These are phyloP conservation scores for Microtus richardsoni DNA, from an alignment of 2,113 vertebrate species.

Conservation along the genomic window DNA sequence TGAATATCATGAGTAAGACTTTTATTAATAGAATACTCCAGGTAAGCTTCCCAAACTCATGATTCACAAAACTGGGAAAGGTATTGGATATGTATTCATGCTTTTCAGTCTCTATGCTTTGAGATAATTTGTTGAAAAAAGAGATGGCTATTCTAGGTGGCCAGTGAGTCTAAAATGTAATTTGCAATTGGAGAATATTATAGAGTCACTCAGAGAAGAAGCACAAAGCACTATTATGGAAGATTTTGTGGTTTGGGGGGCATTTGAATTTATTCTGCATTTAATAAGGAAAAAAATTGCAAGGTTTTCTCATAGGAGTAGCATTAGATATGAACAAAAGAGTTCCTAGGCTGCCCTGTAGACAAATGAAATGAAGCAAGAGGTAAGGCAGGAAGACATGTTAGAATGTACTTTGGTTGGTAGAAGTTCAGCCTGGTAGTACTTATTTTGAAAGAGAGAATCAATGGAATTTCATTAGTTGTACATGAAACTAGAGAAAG, in stretches of 20 bases:
- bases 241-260: neutral
- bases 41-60: neutral
- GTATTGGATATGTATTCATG: neutral
- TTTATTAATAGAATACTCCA: neutral
- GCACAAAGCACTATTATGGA: neutral
- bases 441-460: neutral
- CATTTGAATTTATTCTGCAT: neutral
- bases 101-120: neutral
- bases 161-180: neutral
- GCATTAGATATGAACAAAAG: neutral
- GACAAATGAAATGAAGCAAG: neutral
- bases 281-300: neutral
- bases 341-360: fast-evolving
- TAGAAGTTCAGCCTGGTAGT: neutral
- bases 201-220: neutral
- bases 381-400: neutral
- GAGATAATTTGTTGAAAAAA: neutral
- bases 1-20: neutral
- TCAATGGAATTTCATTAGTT: neutral
- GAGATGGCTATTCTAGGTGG: neutral
- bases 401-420: too few relatives aligned
- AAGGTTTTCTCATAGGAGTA: neutral
- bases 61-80: neutral
- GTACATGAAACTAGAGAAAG: neutral
- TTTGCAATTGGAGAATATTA: neutral